A percentile compares a stretch with the other conserved stretches of the same genome.
These are phyloP conservation scores for Drosophila nigricruria DNA, from an alignment of 2,888 invertebrate genomes.

Conservation along the genomic window DNA sequence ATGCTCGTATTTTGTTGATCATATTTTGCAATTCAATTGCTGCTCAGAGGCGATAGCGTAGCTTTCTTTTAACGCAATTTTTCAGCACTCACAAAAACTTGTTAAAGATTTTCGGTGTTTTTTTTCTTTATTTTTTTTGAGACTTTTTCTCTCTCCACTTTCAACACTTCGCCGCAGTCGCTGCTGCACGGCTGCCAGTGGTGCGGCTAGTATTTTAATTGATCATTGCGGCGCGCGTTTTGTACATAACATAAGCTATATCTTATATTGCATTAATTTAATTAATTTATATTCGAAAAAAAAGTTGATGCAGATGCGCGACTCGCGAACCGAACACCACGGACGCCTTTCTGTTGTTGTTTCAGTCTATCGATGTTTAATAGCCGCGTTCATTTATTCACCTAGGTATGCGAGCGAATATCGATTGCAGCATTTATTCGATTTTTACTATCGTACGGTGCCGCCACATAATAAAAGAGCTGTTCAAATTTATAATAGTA, in stretches of 20 bases:
- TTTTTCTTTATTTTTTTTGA: conserved; percentile 32
- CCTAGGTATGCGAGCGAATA: conserved; percentile 26
- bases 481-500: too few species aligned
- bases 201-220: too few species aligned
- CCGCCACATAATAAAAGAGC: neutral
- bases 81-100: conserved; percentile 60
- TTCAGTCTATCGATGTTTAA: conserved; percentile 37
- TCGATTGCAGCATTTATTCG: conserved; percentile 34
- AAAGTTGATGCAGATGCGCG: conserved; percentile 57
- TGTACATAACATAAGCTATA: conserved; percentile 24
- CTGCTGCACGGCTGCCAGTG: conserved; percentile 40
- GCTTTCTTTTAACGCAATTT: conserved; percentile 66
- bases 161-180: conserved; percentile 52
- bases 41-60: conserved; percentile 17
- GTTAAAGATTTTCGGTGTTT: conserved; percentile 59
- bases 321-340: conserved; percentile 66
- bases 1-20: conserved; percentile 49
- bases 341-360: conserved; percentile 65
- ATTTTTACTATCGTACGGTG: conserved; percentile 10
- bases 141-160: conserved; percentile 65
- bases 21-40: conserved; percentile 62
- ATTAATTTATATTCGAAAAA: conserved; percentile 41
- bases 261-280: conserved; percentile 34
- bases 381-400: conserved; percentile 25
- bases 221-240: too few species aligned